phyloP scores from a whole-genome alignment of 2,113 vertebrate species.

The Coturnix japonica region DNA sequence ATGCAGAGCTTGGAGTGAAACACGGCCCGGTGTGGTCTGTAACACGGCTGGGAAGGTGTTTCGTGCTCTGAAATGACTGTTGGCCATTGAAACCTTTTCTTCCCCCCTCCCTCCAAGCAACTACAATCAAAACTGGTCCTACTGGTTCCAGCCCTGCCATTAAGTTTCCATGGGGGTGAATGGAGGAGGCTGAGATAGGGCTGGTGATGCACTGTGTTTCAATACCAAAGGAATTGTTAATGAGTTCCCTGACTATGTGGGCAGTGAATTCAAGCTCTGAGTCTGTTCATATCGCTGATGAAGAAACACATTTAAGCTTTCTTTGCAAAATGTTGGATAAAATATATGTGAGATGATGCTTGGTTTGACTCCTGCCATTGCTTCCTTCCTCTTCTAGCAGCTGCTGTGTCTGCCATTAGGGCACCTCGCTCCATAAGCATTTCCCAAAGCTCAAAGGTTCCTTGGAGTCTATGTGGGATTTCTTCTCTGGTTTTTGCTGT shows the following conservation, averaged over 20 bases:
- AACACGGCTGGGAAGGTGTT: not conserved
- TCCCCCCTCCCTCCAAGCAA: too few relatives aligned
- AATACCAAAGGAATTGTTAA: rapidly evolving
- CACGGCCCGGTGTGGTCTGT: too few relatives aligned
- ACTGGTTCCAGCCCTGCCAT: rapidly evolving
- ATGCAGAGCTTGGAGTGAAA: not conserved
- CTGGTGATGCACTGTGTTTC: rapidly evolving
- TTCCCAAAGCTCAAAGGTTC: not conserved
- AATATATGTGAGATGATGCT: rapidly evolving
- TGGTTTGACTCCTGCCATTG: not conserved
- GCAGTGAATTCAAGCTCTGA: not conserved
- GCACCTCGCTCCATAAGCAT: not conserved
- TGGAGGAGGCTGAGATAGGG: rapidly evolving
- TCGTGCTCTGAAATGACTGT: not conserved
- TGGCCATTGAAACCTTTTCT: too few relatives aligned
- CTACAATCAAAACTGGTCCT: not conserved
- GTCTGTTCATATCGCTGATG: not conserved
- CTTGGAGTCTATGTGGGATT: rapidly evolving
- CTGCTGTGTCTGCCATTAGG: not conserved
- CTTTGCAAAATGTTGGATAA: rapidly evolving
- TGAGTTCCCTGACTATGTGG: not conserved
- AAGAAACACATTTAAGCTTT: not conserved
- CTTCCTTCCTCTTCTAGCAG: not conserved
- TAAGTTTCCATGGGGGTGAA: not conserved
- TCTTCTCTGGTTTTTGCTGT: not conserved